Evolutionary conservation across 2,888 invertebrate species (phyloP).

Genomic region (Heteropelma amictum): DNA sequence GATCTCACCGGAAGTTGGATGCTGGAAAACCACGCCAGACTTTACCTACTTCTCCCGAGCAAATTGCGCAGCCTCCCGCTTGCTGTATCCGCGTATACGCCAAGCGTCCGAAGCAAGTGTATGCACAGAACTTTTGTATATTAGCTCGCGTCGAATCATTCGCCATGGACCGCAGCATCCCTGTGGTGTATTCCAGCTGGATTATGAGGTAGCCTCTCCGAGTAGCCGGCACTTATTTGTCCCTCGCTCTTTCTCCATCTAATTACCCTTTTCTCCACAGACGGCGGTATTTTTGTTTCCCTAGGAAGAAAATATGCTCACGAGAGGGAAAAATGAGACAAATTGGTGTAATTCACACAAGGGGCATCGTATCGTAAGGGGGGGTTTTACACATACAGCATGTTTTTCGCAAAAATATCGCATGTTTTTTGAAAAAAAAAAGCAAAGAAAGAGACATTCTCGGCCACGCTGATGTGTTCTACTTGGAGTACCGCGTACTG

Average conservation of each 20-base stretch:
- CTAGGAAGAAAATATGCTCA: not conserved
- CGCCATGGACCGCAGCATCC: not conserved
- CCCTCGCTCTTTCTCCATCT: slow-evolving; percentile 27
- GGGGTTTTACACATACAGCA: too few relatives aligned
- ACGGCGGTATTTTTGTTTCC: not conserved
- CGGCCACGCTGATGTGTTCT: too few relatives aligned
- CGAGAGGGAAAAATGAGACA: not conserved
- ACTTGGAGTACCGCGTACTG: too few relatives aligned
- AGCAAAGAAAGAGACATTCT: too few relatives aligned
- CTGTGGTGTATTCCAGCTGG: slow-evolving; percentile 19
- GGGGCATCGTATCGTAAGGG: too few relatives aligned
- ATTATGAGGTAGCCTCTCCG: not conserved
- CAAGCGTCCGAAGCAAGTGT: slow-evolving; percentile 16
- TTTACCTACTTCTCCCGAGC: slow-evolving; percentile 44
- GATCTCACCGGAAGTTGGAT: slow-evolving; percentile 17
- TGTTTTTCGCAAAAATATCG: too few relatives aligned
- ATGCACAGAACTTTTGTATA: slow-evolving; percentile 42
- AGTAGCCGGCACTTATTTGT: slow-evolving; percentile 37
- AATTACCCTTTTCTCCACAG: slow-evolving; percentile 25
- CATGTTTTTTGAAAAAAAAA: too few relatives aligned
- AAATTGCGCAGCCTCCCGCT: not conserved
- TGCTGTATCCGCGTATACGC: too few relatives aligned
- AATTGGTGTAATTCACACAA: not conserved
- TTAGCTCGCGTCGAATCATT: slow-evolving; percentile 34
- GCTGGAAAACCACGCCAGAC: slow-evolving; percentile 51